These are phyloP conservation scores for Bembecia ichneumoniformis DNA, from an alignment of 2,888 invertebrate species.

Conservation along the genomic window DNA sequence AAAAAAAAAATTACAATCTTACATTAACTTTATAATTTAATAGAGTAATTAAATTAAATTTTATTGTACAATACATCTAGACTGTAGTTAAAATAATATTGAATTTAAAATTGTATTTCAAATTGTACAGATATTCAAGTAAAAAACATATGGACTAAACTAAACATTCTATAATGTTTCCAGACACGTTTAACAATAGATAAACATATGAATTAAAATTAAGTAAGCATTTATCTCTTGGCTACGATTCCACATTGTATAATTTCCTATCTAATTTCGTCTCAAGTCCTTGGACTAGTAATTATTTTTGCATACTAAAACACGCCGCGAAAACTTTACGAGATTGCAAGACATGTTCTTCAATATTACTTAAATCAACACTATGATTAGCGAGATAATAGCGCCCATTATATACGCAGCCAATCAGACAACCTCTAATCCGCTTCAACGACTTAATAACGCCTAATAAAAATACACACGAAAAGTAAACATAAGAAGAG, in stretches of 20 bases:
- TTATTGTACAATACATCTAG: too few relatives aligned
- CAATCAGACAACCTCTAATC: background rate
- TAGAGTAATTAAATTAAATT: too few relatives aligned
- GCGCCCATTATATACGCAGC: background rate
- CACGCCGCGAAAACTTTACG: background rate
- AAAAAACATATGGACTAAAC: too few relatives aligned
- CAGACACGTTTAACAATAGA: too few relatives aligned
- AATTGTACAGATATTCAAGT: too few relatives aligned
- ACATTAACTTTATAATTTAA: too few relatives aligned
- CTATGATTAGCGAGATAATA: background rate
- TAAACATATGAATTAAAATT: background rate
- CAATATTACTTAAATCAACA: conserved; percentile 1
- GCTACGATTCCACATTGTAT: background rate
- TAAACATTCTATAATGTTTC: too few relatives aligned
- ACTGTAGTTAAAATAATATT: too few relatives aligned
- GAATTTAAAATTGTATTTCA: too few relatives aligned
- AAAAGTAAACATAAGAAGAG: conserved; percentile 50
- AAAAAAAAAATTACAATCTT: too few relatives aligned
- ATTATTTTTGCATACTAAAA: background rate
- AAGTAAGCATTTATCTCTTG: background rate
- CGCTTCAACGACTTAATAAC: conserved; percentile 33
- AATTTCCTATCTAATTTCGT: background rate
- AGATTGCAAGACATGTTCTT: background rate
- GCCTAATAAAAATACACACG: conserved; percentile 43
- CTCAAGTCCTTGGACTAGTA: background rate